Percentiles rank a stretch among this genome's conserved stretches.
These are phyloP conservation scores for Crepidodera aurea DNA, from an alignment of 2,888 invertebrate species.

Conservation along the genomic window DNA sequence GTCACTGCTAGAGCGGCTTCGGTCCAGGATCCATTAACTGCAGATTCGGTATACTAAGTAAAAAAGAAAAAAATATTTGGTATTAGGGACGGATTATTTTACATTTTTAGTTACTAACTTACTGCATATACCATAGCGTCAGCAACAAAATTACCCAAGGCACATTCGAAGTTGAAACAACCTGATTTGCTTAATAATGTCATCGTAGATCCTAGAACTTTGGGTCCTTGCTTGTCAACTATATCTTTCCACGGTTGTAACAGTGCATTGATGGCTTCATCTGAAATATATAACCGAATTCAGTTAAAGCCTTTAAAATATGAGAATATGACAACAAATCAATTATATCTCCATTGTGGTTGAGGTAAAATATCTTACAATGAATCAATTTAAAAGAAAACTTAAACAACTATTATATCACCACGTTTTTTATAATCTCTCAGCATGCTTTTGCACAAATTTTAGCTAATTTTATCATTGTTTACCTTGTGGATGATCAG, in stretches of 20 bases:
- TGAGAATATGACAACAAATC: too few species aligned
- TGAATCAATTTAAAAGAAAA: too few species aligned
- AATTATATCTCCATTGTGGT: too few species aligned
- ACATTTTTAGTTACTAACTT: too few species aligned
- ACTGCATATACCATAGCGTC: slow-evolving; percentile 75
- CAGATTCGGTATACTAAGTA: slow-evolving; percentile 63
- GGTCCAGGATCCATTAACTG: slow-evolving; percentile 68
- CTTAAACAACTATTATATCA: too few species aligned
- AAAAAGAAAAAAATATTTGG: slow-evolving; percentile 12
- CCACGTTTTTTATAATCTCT: too few species aligned
- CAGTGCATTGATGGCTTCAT: slow-evolving; percentile 40
- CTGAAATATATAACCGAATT: slow-evolving; percentile 39
- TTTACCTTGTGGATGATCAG: slow-evolving; percentile 72
- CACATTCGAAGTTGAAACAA: slow-evolving; percentile 74
- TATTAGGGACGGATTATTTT: too few species aligned
- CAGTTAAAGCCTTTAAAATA: too few species aligned
- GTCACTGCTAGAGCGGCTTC: slow-evolving; percentile 72
- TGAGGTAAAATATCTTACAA: too few species aligned
- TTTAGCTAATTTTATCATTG: too few species aligned
- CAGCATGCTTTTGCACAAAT: too few species aligned
- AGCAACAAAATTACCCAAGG: slow-evolving; percentile 75
- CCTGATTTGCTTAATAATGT: slow-evolving; percentile 61
- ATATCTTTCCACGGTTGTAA: slow-evolving; percentile 42
- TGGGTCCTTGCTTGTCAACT: slow-evolving; percentile 40
- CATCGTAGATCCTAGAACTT: slow-evolving; percentile 43